phyloP scores from a whole-genome alignment of 2,888 invertebrate genomes.

The Leptopilina syphax region DNA sequence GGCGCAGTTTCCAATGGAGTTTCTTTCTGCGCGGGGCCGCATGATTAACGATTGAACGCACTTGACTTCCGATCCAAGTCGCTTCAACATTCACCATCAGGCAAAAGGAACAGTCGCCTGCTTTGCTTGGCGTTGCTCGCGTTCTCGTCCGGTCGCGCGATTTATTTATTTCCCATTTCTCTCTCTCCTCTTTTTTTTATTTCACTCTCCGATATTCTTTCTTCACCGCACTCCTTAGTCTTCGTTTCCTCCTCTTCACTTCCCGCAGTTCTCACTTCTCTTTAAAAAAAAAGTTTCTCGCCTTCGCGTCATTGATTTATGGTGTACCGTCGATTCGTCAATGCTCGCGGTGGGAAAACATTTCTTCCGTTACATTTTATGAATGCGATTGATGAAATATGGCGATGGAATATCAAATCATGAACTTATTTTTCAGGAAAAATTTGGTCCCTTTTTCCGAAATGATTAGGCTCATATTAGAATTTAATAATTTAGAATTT shows the following conservation, averaged over 20 bases:
- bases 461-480: too few relatives aligned
- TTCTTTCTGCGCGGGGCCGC: constrained; percentile 67
- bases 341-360: constrained; percentile 19
- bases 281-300: constrained; percentile 59
- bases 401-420: too few relatives aligned
- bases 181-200: constrained; percentile 47
- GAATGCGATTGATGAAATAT: too few relatives aligned
- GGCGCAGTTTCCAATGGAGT: constrained; percentile 67
- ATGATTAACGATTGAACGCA: constrained; percentile 76
- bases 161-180: constrained; percentile 61
- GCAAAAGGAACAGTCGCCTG: constrained; percentile 47
- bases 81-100: constrained; percentile 62
- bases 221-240: constrained; percentile 51
- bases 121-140: constrained; percentile 47
- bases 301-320: constrained; percentile 70
- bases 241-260: constrained; percentile 43
- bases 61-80: constrained; percentile 74
- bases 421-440: too few relatives aligned
- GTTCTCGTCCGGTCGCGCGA: constrained; percentile 55
- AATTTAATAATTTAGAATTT: too few relatives aligned
- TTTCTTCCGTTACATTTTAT: constrained; percentile 5
- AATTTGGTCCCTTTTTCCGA: too few relatives aligned
- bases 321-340: constrained; percentile 62
- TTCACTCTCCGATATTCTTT: constrained; percentile 49
- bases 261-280: constrained; percentile 43